Conservation (phyloP, 2,113 vertebrate species). For the Strix uralensis region DNA sequence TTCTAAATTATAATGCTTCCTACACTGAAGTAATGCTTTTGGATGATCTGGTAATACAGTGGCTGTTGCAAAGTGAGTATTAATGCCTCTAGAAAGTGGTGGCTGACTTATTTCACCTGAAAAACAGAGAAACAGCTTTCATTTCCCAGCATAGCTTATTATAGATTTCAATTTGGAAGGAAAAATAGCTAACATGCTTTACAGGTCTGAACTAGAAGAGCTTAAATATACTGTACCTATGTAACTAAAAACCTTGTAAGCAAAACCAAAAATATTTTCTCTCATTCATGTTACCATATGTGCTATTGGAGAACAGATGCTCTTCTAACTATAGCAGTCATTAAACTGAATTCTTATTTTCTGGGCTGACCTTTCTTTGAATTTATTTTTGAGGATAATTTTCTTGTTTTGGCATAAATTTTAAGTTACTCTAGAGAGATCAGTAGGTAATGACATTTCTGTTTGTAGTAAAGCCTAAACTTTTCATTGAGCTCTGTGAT, state of each 20-base stretch:
- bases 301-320: neutral
- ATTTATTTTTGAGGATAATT: conserved; percentile 8
- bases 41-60: neutral
- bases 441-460: neutral
- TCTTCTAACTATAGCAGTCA: neutral
- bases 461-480: neutral
- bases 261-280: neutral
- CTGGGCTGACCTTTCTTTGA: conserved; percentile 15
- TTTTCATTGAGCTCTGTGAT: neutral
- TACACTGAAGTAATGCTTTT: neutral
- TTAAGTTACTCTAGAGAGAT: neutral
- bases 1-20: neutral
- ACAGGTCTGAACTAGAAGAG: neutral
- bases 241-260: neutral
- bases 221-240: neutral
- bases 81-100: neutral
- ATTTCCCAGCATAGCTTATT: neutral
- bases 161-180: neutral
- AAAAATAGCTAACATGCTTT: neutral
- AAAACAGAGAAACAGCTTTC: neutral
- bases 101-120: neutral
- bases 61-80: neutral
- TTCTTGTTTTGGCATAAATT: neutral
- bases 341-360: neutral
- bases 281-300: neutral